Evolutionary conservation across 2,113 vertebrate genomes (phyloP), one percentile per base, ranked within the genome.

Genomic region (Oreocharis arfaki): DNA sequence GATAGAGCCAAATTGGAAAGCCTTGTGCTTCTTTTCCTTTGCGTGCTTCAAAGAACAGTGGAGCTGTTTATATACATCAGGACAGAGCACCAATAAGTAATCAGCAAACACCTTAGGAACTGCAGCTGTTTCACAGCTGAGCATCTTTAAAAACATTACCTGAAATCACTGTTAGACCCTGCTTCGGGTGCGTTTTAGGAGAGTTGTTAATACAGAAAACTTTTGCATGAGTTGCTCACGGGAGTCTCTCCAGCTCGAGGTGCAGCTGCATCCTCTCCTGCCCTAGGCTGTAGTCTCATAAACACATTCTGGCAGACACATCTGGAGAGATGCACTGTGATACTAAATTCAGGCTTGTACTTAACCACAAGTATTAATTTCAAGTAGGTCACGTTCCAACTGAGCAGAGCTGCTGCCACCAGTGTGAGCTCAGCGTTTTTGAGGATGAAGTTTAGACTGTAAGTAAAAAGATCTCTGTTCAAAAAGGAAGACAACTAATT

Each of bases 191-290:
- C 42, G 32, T 85, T 76, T 85, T 32, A 56, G 37, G 32, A 47
- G 64, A 73, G 65, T 10, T 64, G 20, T 6, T 39, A 41, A 56
- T 10, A 28, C 16, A 79, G 39, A 82, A 53, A 81, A 70, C 21
- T 59, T 93, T 3, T 53, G 44, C 41, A 21, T 4, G 35, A 82
- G 70, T 6, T 76, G 15, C 57, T 71, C 30, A 9, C 47, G 71
- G 74, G 46, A 91, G n/a, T 30, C 32, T 82, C 77, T 91, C 69
- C 69, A 82, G 74, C 52, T 52, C 4, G 3, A 87, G 69, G 57
- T 68, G 57, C 89, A 93, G 84, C 84, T 84, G 76, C 75, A 84
- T 60, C 73, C 83, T 84, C 69, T 89, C 63, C 76, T 92, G 87
- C 89, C 81, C 68, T 15, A 16, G 84, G 87, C 55, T 92, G 64